Conservation (phyloP, 2,888 invertebrate species). For the Sphaerophoria taeniata region DNA sequence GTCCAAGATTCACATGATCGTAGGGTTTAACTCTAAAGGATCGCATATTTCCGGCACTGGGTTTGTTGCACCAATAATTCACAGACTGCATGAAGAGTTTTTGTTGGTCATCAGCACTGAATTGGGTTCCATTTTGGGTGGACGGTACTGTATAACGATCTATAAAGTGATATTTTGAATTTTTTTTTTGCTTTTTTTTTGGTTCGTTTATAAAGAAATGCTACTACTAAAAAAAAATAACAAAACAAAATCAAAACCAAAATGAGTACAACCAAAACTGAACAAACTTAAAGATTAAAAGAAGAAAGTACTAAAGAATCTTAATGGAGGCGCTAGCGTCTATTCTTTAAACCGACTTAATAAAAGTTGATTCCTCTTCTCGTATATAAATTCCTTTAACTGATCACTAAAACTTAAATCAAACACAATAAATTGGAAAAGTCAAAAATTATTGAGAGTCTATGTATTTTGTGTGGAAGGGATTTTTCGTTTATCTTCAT, state of each 20-base stretch:
- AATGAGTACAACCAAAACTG: slow-evolving; percentile 45
- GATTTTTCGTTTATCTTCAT: too few relatives aligned
- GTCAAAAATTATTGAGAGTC: too few relatives aligned
- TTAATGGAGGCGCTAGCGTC: too few relatives aligned
- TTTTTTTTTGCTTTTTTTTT: slow-evolving; percentile 19
- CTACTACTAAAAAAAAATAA: slow-evolving; percentile 28
- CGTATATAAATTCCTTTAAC: too few relatives aligned
- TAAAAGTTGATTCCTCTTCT: too few relatives aligned
- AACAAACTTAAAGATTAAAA: too few relatives aligned
- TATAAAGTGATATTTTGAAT: slow-evolving; percentile 54
- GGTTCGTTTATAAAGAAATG: slow-evolving; percentile 5
- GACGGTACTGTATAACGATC: slow-evolving; percentile 48
- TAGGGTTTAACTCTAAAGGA: slow-evolving; percentile 51
- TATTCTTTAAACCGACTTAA: too few relatives aligned
- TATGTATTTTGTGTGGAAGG: too few relatives aligned
- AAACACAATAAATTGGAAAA: too few relatives aligned
- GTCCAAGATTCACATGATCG: slow-evolving; percentile 44
- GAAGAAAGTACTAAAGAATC: too few relatives aligned
- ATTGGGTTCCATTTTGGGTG: slow-evolving; percentile 42
- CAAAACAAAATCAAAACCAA: slow-evolving; percentile 15
- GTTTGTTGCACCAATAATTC: slow-evolving; percentile 58
- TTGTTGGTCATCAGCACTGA: slow-evolving; percentile 49
- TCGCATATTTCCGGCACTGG: slow-evolving; percentile 39
- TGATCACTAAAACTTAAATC: too few relatives aligned
- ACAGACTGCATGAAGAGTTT: slow-evolving; percentile 54